Percentiles rank a stretch among this genome's conserved stretches.
Evolutionary conservation across 2,797 vertebrate genomes (phyloP).

Genomic region (Chelonia mydas): DNA sequence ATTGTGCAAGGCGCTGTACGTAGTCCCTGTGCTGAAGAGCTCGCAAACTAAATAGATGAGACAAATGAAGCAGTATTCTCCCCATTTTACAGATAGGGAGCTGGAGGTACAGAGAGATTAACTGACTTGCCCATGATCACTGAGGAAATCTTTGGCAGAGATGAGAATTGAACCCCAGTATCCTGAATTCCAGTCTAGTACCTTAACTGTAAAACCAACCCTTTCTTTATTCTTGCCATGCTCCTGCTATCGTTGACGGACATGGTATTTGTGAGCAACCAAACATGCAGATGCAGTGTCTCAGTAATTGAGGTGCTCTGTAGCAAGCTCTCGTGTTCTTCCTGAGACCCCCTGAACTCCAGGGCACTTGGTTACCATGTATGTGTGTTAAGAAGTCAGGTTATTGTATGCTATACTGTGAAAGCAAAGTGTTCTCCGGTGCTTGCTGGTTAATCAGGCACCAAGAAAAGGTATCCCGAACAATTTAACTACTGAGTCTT

Average conservation of each 20-base stretch:
- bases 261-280: not conserved
- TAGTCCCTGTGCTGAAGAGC: not conserved
- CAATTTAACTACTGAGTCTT: not conserved
- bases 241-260: slow-evolving; percentile 27
- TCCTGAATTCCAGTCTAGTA: not conserved
- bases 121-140: not conserved
- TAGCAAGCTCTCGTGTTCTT: slow-evolving; percentile 24
- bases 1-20: not conserved
- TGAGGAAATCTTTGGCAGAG: slow-evolving; percentile 19
- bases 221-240: fast-evolving
- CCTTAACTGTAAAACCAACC: slow-evolving; percentile 12
- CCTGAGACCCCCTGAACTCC: not conserved
- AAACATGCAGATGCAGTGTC: slow-evolving; percentile 8
- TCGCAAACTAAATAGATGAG: not conserved
- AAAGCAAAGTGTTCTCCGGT: not conserved
- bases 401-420: not conserved
- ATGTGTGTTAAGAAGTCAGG: not conserved
- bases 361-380: not conserved
- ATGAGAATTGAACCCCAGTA: slow-evolving; percentile 22
- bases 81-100: not conserved
- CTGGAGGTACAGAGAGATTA: not conserved
- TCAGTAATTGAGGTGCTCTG: not conserved
- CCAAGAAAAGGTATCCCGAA: not conserved
- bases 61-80: not conserved
- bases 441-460: slow-evolving; percentile 6